phyloP scores from a whole-genome alignment of 2,113 vertebrate genomes.

The cattle (Bos taurus) region ARS-UCD2.0 NC_037329.1:81881001-81881500 shows the following conservation, averaged over 20 bases:
- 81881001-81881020: neutral
- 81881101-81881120: too few relatives aligned
- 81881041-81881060: too few relatives aligned
- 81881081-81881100: too few relatives aligned
- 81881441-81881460: neutral
- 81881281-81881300: neutral
- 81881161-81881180: too few relatives aligned
- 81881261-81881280: too few relatives aligned
- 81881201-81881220: too few relatives aligned
- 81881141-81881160: too few relatives aligned
- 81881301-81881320: neutral
- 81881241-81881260: too few relatives aligned
- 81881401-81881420: neutral
- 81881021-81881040: too few relatives aligned
- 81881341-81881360: neutral
- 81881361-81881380: neutral
- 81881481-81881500: neutral
- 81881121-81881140: too few relatives aligned
- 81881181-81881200: rapidly evolving
- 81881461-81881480: neutral
- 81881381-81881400: neutral
- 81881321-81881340: neutral
- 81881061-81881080: too few relatives aligned
- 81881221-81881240: rapidly evolving
- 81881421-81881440: neutral